Conservation (phyloP, 1,140 invertebrate genomes). For the Melipona quadrifasciata region DNA sequence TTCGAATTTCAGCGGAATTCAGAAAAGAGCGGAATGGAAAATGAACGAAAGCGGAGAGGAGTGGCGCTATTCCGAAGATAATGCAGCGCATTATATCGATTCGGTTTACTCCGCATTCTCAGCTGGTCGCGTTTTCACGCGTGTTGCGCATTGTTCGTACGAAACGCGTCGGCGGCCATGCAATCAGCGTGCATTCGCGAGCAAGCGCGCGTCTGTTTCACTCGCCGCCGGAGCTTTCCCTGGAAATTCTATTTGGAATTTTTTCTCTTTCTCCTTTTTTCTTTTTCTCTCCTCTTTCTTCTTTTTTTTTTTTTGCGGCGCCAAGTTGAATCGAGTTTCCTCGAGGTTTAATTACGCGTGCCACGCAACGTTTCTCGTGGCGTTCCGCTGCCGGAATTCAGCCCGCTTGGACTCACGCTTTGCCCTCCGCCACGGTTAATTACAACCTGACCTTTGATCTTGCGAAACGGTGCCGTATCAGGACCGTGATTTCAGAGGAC, state of each 20-base stretch:
- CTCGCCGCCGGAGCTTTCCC: neutral
- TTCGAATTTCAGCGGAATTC: neutral
- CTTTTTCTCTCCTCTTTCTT: neutral
- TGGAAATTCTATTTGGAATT: conserved; percentile 25
- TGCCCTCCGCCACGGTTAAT: conserved; percentile 19
- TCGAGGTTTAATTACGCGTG: conserved; percentile 42
- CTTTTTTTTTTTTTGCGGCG: neutral
- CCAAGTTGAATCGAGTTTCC: conserved; percentile 7
- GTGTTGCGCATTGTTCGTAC: conserved; percentile 13
- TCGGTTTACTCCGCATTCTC: conserved; percentile 33
- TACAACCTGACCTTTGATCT: conserved; percentile 32
- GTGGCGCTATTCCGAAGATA: neutral
- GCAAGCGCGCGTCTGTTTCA: no score
- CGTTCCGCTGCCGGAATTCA: conserved; percentile 6
- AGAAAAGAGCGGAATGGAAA: neutral
- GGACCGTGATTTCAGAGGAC: neutral
- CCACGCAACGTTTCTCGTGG: conserved; percentile 9
- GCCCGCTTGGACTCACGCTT: neutral
- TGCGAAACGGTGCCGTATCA: neutral
- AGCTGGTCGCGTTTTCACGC: conserved; percentile 6
- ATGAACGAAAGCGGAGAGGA: neutral
- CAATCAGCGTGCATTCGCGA: conserved; percentile 28
- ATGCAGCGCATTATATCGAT: neutral
- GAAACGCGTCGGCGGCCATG: conserved; percentile 6
- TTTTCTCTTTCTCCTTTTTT: neutral